These are phyloP conservation scores for Sinopyrophorus schimmeli DNA, from an alignment of 2,888 invertebrate species.

Conservation along the genomic window DNA sequence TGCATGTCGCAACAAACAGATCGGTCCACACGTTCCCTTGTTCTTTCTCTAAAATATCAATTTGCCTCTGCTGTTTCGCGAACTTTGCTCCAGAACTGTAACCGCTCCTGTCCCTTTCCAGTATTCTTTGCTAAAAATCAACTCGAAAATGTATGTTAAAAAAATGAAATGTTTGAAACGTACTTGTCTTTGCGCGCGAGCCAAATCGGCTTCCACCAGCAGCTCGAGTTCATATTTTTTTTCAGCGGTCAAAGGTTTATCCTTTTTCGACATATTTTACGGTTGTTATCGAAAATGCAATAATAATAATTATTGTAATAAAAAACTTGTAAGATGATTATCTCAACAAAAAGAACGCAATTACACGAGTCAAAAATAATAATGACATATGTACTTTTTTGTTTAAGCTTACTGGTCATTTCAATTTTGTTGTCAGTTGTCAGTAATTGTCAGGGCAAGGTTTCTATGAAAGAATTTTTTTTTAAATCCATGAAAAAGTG, in stretches of 20 bases:
- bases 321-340: no score
- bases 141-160: background rate
- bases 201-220: conserved; percentile 76
- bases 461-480: no score
- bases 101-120: conserved; percentile 72
- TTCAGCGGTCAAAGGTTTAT: conserved; percentile 50
- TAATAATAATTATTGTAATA: no score
- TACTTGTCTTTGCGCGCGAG: conserved; percentile 76
- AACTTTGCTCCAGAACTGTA: conserved; percentile 63
- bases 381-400: no score
- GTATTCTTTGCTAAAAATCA: conserved; percentile 66
- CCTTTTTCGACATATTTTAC: conserved; percentile 20
- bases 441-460: no score
- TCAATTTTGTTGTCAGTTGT: no score
- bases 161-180: no score
- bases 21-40: conserved; percentile 66
- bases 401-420: no score
- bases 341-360: no score
- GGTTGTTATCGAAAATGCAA: no score
- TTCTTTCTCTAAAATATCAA: conserved; percentile 64
- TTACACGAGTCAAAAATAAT: no score
- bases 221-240: conserved; percentile 76
- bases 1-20: conserved; percentile 63
- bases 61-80: conserved; percentile 65
- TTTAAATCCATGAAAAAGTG: no score